Evolutionary conservation across 2,113 vertebrate species (phyloP), one percentile per base, ranked within the genome.

Genomic region (Rhinichthys klamathensis): DNA sequence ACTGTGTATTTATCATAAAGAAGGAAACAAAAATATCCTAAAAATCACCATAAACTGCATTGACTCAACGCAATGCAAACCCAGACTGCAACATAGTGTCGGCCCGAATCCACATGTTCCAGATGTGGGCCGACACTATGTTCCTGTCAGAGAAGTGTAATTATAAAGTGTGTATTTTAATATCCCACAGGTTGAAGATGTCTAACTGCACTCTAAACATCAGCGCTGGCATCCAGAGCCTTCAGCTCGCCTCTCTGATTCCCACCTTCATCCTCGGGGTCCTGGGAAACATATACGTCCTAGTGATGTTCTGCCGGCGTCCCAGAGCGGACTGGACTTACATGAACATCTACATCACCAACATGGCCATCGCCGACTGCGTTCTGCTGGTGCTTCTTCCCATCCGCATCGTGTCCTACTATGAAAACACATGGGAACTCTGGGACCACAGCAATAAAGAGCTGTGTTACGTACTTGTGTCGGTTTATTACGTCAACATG

Each of bases 341-440:
- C 90, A 93, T 94, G 25, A 92, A 89, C 27, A 56, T 96, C 73
- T 96, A 95, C 88, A 93, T 96, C 92, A 91, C 87, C 87, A 95
- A 92, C 86, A 92, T 96, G 81, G 88, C 94, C 0, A 0, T 88
- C 0, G 92, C 95, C 0, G 96, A 96, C 90, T 90, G 90, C 15
- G 91, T 88, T 46, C 86, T 95, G 70, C 90, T 96, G n/a, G 86
- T 93, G 3, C 51, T 88, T 6, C 32, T 95, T 61, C 95, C 96
- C 25, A 92, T 95, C 27, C 4, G 92, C 54, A 79, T 94, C 0
- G 4, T 77, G 60, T 92, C 91, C 11, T 63, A 75, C 78, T 4
- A 0, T 0, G 10, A n/a, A n/a, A n/a, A 7, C 0, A 27, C 0
- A 0, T 0, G 0, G n/a, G 82, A 15, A 35, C 2, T 46, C 9